Evolutionary conservation across 2,888 invertebrate species (phyloP).

Genomic region (Allophyes oxyacanthae): DNA sequence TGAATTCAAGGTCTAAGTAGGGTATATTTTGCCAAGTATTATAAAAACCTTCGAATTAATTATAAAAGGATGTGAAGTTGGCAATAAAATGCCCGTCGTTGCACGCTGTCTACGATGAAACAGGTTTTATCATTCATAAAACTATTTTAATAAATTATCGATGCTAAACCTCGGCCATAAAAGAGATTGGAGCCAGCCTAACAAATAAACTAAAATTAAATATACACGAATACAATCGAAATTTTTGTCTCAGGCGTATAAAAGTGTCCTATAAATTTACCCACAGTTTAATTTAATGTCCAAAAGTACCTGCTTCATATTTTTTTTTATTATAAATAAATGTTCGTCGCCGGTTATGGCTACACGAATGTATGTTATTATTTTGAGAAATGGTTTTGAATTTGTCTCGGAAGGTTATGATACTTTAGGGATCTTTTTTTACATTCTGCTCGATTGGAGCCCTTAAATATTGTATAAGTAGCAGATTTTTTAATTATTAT

Average conservation of each 20-base stretch:
- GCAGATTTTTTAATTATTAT: constrained; percentile 40
- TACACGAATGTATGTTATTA: constrained; percentile 84
- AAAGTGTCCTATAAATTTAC: constrained; percentile 89
- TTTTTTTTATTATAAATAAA: constrained; percentile 86
- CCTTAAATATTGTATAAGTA: constrained; percentile 36
- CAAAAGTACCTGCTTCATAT: constrained; percentile 86
- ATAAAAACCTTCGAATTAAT: constrained; percentile 56
- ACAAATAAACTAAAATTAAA: constrained; percentile 89
- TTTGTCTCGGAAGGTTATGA: constrained; percentile 75
- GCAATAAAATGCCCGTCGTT: constrained; percentile 68
- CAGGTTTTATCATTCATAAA: constrained; percentile 86
- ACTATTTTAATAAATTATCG: constrained; percentile 86
- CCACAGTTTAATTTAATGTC: constrained; percentile 89
- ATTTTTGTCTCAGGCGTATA: constrained; percentile 89
- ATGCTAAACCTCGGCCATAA: constrained; percentile 84
- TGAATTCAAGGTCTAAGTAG: not conserved
- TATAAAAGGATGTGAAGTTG: constrained; percentile 63
- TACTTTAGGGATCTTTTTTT: constrained; percentile 58
- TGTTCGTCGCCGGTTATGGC: constrained; percentile 84
- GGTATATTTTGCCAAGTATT: constrained; percentile 25
- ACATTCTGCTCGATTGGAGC: constrained; percentile 36
- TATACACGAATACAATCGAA: constrained; percentile 89
- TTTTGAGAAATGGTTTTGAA: constrained; percentile 86
- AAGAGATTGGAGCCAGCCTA: constrained; percentile 85
- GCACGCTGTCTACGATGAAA: constrained; percentile 67